Conservation (phyloP, 2,113 vertebrate genomes). For the Podiceps cristatus region DNA sequence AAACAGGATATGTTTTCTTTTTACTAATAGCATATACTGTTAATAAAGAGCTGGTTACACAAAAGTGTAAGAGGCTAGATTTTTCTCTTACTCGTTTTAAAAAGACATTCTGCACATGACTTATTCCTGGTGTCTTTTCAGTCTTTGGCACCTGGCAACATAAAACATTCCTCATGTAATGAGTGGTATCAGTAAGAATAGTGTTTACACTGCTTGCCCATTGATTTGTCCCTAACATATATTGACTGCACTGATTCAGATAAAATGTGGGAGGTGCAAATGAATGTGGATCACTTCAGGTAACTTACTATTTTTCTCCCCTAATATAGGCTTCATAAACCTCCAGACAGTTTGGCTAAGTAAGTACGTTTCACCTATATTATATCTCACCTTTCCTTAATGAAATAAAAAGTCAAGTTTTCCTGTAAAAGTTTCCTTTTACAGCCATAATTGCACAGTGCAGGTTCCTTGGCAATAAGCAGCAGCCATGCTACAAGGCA, state of each 20-base stretch:
- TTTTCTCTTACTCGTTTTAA: not conserved
- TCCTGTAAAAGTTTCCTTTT: not conserved
- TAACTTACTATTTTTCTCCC: constrained; percentile 18
- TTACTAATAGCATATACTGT: not conserved
- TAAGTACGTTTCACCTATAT: constrained; percentile 69
- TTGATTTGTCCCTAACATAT: not conserved
- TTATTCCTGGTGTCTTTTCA: not conserved
- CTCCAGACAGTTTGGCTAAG: constrained; percentile 75
- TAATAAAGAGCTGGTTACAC: not conserved
- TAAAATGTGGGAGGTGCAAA: not conserved
- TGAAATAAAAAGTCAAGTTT: not conserved
- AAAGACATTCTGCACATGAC: not conserved
- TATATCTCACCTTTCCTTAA: not conserved
- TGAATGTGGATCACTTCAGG: not conserved
- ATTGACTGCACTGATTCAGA: not conserved
- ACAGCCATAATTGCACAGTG: not conserved
- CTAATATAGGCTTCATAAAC: constrained; percentile 79
- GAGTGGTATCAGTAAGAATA: not conserved
- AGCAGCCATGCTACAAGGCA: not conserved
- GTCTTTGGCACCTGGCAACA: not conserved
- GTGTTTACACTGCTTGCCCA: not conserved
- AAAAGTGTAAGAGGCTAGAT: not conserved
- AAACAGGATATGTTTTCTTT: not conserved
- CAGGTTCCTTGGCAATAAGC: not conserved
- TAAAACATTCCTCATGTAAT: not conserved